A percentile compares a stretch with the other conserved stretches of the same genome.
phyloP scores from a whole-genome alignment of 2,888 invertebrate genomes.

The Conistra vaccinii region DNA sequence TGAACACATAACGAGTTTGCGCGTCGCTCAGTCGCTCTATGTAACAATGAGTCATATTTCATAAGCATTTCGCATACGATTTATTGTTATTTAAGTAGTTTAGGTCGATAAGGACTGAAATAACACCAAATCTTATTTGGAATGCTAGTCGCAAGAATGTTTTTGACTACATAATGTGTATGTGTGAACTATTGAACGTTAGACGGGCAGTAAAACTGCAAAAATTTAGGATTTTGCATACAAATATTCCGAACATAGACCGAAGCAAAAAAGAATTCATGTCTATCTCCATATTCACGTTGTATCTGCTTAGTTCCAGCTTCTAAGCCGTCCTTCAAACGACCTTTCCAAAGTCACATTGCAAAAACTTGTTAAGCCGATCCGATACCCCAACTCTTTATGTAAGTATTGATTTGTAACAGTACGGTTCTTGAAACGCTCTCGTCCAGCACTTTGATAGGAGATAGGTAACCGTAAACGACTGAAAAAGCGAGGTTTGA shows the following conservation, averaged over 20 bases:
- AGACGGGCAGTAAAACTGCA: neutral
- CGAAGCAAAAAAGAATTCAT: neutral
- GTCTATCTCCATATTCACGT: neutral
- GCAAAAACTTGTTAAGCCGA: constrained; percentile 19
- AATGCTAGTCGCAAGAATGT: neutral
- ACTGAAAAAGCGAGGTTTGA: neutral
- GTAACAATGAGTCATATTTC: constrained; percentile 45
- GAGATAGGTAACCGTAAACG: neutral
- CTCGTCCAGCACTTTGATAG: neutral
- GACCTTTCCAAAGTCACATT: constrained; percentile 40
- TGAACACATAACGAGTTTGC: constrained; percentile 42
- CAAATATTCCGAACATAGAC: neutral
- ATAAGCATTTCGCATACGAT: constrained; percentile 17
- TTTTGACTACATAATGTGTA: neutral
- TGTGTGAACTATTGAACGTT: neutral
- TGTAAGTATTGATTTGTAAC: neutral
- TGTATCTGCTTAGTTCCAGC: neutral
- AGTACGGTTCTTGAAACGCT: neutral
- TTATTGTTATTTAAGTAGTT: constrained; percentile 26
- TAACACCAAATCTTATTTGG: constrained; percentile 9
- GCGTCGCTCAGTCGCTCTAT: neutral
- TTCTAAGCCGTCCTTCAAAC: constrained; percentile 4
- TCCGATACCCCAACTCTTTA: neutral
- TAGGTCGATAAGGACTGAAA: neutral
- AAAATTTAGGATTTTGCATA: neutral